Percentiles rank a stretch among this genome's conserved stretches.
phyloP scores from a whole-genome alignment of 2,113 vertebrate species.

The Ursus arctos region DNA sequence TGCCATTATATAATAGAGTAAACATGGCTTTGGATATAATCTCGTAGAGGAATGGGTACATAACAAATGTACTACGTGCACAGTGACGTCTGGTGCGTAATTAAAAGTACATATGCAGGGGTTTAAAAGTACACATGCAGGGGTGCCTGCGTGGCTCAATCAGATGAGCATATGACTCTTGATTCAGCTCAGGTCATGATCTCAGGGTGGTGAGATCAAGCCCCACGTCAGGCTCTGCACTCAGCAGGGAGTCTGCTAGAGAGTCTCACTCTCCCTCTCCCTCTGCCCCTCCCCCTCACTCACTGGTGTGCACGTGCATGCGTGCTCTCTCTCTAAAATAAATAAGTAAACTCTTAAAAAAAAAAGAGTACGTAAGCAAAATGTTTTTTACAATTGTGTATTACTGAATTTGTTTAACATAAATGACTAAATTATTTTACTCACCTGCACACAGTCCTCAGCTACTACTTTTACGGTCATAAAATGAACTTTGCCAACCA shows the following conservation, averaged over 20 bases:
- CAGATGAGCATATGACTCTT: neutral
- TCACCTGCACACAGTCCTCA: neutral
- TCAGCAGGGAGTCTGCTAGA: neutral
- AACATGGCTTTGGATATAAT: neutral
- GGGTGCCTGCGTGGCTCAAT: neutral
- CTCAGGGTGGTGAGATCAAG: neutral
- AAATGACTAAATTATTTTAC: constrained; percentile 33
- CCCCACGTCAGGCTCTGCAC: neutral
- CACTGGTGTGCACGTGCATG: neutral
- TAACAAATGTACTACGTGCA: neutral
- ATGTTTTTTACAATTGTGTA: neutral
- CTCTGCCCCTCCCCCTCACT: neutral
- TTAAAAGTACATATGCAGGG: neutral
- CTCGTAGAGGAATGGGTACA: neutral
- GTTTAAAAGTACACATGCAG: neutral
- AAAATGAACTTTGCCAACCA: constrained; percentile 39
- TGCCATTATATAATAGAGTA: neutral
- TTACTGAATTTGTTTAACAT: neutral
- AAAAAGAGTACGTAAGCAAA: neutral
- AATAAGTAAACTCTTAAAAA: neutral
- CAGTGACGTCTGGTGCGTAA: neutral
- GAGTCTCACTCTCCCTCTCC: neutral
- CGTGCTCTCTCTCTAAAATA: neutral
- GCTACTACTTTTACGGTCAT: neutral
- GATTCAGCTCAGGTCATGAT: neutral